These are phyloP conservation scores for Nephila pilipes DNA, from an alignment of 1,140 invertebrate genomes.

Conservation along the genomic window DNA sequence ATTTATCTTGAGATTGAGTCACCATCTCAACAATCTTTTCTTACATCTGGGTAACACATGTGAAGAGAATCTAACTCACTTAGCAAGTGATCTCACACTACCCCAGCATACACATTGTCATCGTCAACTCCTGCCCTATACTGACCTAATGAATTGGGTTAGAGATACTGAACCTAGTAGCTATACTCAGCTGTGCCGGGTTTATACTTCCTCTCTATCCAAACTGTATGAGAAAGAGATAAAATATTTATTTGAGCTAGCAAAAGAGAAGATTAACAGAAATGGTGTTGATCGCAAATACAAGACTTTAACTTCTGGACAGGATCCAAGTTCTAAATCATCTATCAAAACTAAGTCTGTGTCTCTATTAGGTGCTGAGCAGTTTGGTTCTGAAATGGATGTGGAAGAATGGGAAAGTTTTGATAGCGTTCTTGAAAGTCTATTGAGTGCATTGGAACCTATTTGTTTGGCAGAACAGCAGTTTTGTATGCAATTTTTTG, in stretches of 20 bases:
- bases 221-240: slow-evolving; percentile 93
- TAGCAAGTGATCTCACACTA: slow-evolving; percentile 86
- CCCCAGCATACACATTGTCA: slow-evolving; percentile 90
- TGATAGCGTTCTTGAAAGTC: slow-evolving; percentile 88
- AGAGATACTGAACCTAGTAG: slow-evolving; percentile 91
- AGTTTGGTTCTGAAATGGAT: slow-evolving; percentile 84
- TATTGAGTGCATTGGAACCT: slow-evolving; percentile 93
- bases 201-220: slow-evolving; percentile 89
- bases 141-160: slow-evolving; percentile 94
- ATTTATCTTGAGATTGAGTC: slow-evolving; percentile 90
- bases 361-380: slow-evolving; percentile 84
- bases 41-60: slow-evolving; percentile 91
- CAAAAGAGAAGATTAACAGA: slow-evolving; percentile 82
- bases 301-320: slow-evolving; percentile 79
- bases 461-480: slow-evolving; percentile 96
- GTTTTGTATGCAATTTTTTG: slow-evolving; percentile 96
- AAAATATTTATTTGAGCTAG: slow-evolving; percentile 89
- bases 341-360: slow-evolving; percentile 77
- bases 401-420: slow-evolving; percentile 84
- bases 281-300: slow-evolving; percentile 74
- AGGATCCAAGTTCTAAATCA: slow-evolving; percentile 80
- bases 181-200: slow-evolving; percentile 89
- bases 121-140: slow-evolving; percentile 90
- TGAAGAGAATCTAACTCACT: slow-evolving; percentile 84
- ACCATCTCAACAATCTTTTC: slow-evolving; percentile 95